Evolutionary conservation across 2,888 invertebrate species (phyloP).

Genomic region (Lysandra coridon): DNA sequence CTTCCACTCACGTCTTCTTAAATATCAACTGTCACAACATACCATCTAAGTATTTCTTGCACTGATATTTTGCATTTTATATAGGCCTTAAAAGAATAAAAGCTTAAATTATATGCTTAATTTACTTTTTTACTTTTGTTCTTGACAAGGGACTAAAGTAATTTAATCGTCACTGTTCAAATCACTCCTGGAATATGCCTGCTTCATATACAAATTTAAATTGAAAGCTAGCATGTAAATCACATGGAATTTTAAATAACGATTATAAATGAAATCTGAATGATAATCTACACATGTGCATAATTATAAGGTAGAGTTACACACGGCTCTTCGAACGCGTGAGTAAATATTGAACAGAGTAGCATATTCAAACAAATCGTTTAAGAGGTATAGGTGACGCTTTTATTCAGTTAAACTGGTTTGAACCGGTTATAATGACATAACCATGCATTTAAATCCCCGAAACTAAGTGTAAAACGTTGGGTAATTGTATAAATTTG

Average conservation of each 20-base stretch:
- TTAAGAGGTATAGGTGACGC: not conserved
- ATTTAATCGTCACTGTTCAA: not conserved
- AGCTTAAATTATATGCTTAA: too few species aligned
- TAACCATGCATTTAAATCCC: not conserved
- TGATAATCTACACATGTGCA: slow-evolving; percentile 32
- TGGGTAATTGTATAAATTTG: too few species aligned
- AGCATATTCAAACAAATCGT: slow-evolving; percentile 8
- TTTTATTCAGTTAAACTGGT: slow-evolving; percentile 1
- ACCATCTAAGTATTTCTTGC: too few species aligned
- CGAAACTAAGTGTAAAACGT: not conserved
- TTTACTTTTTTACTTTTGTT: too few species aligned
- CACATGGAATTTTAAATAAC: not conserved
- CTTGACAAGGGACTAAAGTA: not conserved
- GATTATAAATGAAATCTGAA: not conserved
- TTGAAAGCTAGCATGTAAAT: not conserved
- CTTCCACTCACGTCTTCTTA: too few species aligned
- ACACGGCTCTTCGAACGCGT: slow-evolving; percentile 47
- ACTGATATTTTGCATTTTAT: too few species aligned
- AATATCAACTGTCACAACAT: too few species aligned
- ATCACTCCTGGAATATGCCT: not conserved
- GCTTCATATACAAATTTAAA: not conserved
- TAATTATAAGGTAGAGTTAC: slow-evolving; percentile 46
- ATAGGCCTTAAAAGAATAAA: too few species aligned
- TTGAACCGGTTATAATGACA: not conserved
- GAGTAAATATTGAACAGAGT: not conserved